Conservation (phyloP, 2,113 vertebrate genomes). For the Cyprinodon tularosa region DNA sequence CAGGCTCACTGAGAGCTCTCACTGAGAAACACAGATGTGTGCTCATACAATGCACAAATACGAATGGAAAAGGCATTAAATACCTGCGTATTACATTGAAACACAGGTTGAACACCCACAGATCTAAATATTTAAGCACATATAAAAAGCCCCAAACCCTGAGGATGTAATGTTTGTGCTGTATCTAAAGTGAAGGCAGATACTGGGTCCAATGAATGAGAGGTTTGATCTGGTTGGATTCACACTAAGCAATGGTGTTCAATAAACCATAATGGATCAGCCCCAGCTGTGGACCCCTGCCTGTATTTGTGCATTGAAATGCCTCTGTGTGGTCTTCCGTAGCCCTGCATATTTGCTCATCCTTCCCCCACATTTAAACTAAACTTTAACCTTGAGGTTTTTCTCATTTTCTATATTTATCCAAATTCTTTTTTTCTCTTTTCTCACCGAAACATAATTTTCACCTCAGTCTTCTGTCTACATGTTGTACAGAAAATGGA, state of each 20-base stretch:
- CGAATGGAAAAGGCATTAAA: neutral
- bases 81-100: neutral
- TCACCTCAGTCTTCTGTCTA: slow-evolving; percentile 4
- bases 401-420: neutral
- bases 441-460: neutral
- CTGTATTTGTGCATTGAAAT: neutral
- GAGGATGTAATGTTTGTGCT: neutral
- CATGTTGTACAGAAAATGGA: slow-evolving; percentile 17
- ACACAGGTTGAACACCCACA: neutral
- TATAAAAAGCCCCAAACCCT: neutral
- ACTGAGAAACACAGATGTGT: neutral
- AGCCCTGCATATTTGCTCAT: slow-evolving; percentile 18
- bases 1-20: slow-evolving; percentile 1
- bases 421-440: neutral
- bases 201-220: slow-evolving; percentile 10
- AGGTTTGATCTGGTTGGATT: slow-evolving; percentile 28
- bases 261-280: slow-evolving; percentile 41
- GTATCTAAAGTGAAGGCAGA: slow-evolving; percentile 3
- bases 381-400: neutral
- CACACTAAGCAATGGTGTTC: slow-evolving; percentile 35
- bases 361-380: slow-evolving; percentile 20
- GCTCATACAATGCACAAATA: neutral
- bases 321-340: neutral
- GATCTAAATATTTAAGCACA: neutral
- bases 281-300: slow-evolving; percentile 40